These are phyloP conservation scores for Rhadina sibilatrix DNA, from an alignment of 2,113 vertebrate species.

Conservation along the genomic window DNA sequence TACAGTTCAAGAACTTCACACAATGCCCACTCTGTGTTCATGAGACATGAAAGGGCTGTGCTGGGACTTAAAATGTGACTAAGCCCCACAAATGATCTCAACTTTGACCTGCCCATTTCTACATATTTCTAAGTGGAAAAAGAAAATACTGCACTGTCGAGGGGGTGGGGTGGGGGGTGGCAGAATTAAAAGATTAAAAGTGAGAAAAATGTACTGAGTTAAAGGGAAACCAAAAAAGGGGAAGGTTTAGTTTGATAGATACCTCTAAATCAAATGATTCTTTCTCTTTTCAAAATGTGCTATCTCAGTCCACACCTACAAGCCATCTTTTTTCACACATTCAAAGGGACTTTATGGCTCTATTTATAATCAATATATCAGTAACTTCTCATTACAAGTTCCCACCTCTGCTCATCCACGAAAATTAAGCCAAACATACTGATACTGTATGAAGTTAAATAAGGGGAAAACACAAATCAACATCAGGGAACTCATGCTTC, in stretches of 20 bases:
- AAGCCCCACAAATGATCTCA: slow-evolving; percentile 47
- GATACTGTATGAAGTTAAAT: neutral
- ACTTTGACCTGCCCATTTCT: slow-evolving; percentile 63
- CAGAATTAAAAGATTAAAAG: slow-evolving; percentile 21
- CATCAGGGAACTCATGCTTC: neutral
- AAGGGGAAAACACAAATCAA: neutral
- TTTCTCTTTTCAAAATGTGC: neutral
- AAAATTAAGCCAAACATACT: neutral
- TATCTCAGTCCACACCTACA: neutral
- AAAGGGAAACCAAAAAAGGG: slow-evolving; percentile 12
- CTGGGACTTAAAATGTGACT: slow-evolving; percentile 34
- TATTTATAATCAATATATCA: neutral
- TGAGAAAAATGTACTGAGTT: slow-evolving; percentile 5
- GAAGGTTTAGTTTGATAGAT: neutral
- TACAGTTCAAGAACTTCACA: slow-evolving; percentile 63
- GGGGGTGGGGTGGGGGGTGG: no score
- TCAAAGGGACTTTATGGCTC: neutral
- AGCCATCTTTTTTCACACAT: neutral
- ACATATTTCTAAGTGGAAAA: slow-evolving; percentile 40
- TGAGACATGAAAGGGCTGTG: slow-evolving; percentile 48
- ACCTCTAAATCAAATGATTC: neutral
- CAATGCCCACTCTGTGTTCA: slow-evolving; percentile 40
- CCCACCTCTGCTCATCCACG: neutral
- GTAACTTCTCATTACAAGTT: neutral
- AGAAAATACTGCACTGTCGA: slow-evolving; percentile 25